Evolutionary conservation across 2,113 vertebrate species (phyloP).

Genomic region (Xiphophorus couchianus): DNA sequence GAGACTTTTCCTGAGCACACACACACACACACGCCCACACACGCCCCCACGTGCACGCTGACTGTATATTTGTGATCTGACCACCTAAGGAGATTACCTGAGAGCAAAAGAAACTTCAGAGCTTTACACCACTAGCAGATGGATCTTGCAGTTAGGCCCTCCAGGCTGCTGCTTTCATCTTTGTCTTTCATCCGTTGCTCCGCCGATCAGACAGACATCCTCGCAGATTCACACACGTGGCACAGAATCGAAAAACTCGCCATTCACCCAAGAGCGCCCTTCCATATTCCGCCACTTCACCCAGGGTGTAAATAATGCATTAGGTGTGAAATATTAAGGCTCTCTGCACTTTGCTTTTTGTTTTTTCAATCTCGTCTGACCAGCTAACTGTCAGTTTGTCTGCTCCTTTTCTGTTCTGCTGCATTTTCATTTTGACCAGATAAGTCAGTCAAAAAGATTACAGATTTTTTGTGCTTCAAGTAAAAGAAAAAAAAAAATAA

Average conservation of each 20-base stretch:
- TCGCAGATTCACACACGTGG: constrained; percentile 6
- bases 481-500: background rate
- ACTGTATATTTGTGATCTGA: constrained; percentile 1
- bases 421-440: constrained; percentile 8
- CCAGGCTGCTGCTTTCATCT: constrained; percentile 71
- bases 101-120: constrained; percentile 56
- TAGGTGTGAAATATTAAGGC: constrained; percentile 70
- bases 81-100: constrained; percentile 46
- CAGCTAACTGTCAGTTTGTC: constrained; percentile 36
- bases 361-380: constrained; percentile 53
- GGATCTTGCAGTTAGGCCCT: constrained; percentile 62
- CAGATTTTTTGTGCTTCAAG: background rate
- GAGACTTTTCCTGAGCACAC: background rate
- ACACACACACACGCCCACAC: constrained; percentile 17
- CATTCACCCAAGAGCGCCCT: constrained; percentile 64
- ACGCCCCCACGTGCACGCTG: background rate
- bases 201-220: constrained; percentile 38
- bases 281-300: constrained; percentile 49
- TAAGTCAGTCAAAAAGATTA: background rate
- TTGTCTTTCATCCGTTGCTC: constrained; percentile 68
- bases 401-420: background rate
- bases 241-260: constrained; percentile 54
- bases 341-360: constrained; percentile 36
- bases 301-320: constrained; percentile 68
- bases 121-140: constrained; percentile 62